These are phyloP conservation scores for Nothobranchius kuhntae DNA, from an alignment of 2,113 vertebrate species.

Conservation along the genomic window DNA sequence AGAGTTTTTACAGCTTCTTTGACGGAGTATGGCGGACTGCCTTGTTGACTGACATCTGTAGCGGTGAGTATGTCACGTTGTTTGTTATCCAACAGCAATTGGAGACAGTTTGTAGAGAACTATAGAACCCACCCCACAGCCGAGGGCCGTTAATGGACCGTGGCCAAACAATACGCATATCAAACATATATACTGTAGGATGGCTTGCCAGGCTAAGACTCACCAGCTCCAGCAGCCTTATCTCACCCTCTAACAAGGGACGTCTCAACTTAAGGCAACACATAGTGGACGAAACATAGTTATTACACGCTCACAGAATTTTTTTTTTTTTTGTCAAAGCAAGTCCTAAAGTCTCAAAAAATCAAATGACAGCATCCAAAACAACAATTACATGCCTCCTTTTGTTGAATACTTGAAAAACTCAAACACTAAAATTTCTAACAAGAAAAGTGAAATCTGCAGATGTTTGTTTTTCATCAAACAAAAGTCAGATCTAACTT, in stretches of 20 bases:
- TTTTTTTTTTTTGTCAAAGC: background rate
- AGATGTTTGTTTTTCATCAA: no score
- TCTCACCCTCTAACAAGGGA: constrained; percentile 16
- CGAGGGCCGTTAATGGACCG: no score
- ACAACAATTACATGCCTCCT: background rate
- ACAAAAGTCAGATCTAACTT: no score
- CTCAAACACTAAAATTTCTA: background rate
- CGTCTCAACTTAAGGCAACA: constrained; percentile 20
- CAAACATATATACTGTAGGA: no score
- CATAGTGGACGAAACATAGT: background rate
- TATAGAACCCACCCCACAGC: no score
- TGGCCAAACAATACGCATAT: no score
- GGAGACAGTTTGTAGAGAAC: no score
- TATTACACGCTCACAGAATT: constrained; percentile 10
- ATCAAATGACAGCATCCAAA: background rate
- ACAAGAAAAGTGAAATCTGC: background rate
- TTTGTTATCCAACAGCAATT: no score
- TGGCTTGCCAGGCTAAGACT: background rate
- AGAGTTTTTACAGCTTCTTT: no score
- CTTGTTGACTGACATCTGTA: no score
- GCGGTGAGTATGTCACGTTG: no score
- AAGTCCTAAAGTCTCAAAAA: background rate
- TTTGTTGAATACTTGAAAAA: background rate
- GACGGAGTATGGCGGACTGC: no score
- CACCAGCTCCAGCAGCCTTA: constrained; percentile 3